Percentiles rank a stretch among this genome's conserved stretches.
Conservation (phyloP, 2,888 invertebrate species). For the Linyphia triangularis region DNA sequence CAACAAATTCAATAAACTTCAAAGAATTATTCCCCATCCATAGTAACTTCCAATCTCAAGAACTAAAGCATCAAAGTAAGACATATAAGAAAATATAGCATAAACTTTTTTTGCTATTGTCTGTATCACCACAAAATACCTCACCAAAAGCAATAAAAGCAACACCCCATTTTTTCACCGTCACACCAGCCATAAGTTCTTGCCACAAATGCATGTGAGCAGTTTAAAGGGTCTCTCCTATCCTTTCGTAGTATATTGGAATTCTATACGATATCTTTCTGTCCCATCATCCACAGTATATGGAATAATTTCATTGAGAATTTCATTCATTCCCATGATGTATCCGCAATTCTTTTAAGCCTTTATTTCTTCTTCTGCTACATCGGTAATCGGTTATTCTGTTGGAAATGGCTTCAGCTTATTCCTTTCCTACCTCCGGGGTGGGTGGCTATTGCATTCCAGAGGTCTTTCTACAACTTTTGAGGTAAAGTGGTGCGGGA, state of each 20-base stretch:
- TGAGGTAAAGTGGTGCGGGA: background rate
- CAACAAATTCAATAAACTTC: no score
- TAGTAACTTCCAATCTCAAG: no score
- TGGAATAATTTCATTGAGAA: conserved; percentile 44
- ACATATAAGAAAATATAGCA: background rate
- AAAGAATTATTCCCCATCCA: no score
- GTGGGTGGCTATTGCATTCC: conserved; percentile 35
- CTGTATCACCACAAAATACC: background rate
- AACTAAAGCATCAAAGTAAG: no score
- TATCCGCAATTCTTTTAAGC: conserved; percentile 39
- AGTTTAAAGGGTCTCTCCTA: background rate
- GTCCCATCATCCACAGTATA: background rate
- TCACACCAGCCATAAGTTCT: background rate
- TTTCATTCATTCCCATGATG: conserved; percentile 44
- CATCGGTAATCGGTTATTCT: conserved; percentile 23
- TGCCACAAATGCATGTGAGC: background rate
- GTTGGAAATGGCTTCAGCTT: conserved; percentile 28
- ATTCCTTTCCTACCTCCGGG: background rate
- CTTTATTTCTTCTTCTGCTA: conserved; percentile 17
- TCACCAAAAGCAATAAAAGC: background rate
- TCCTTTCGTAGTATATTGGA: conserved; percentile 1
- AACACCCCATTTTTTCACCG: background rate
- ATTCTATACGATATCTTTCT: background rate
- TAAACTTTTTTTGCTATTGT: background rate
- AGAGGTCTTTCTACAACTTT: background rate